These are phyloP conservation scores for Leucophenga maculata DNA, from an alignment of 2,888 invertebrate genomes.

Conservation along the genomic window DNA sequence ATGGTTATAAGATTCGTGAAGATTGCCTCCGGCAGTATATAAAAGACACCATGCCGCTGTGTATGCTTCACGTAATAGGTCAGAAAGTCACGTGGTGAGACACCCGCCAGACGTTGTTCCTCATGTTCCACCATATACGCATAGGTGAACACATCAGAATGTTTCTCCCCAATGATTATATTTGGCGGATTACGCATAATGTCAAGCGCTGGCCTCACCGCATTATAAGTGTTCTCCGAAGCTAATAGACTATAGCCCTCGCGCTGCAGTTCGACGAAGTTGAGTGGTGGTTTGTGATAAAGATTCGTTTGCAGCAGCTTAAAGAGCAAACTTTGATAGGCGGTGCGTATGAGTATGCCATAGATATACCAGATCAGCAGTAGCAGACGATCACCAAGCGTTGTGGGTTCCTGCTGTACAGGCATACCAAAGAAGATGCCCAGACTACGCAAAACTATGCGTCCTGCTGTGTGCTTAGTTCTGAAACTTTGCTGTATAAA, in stretches of 20 bases:
- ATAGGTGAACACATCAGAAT: slow-evolving; percentile 26
- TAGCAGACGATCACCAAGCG: slow-evolving; percentile 42
- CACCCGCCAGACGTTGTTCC: slow-evolving; percentile 30
- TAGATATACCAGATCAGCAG: slow-evolving; percentile 44
- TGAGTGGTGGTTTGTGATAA: slow-evolving; percentile 43
- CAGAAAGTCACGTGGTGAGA: slow-evolving; percentile 43
- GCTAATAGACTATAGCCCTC: slow-evolving; percentile 40
- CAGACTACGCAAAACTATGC: neutral
- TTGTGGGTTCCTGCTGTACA: slow-evolving; percentile 27
- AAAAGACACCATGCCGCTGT: slow-evolving; percentile 37
- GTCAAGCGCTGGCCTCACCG: slow-evolving; percentile 30
- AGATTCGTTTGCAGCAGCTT: slow-evolving; percentile 42
- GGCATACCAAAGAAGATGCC: slow-evolving; percentile 11
- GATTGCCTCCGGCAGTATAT: slow-evolving; percentile 45
- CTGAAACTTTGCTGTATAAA: too few relatives aligned
- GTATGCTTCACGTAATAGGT: slow-evolving; percentile 39
- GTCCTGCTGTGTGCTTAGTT: too few relatives aligned
- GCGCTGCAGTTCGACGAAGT: slow-evolving; percentile 36
- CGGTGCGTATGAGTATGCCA: slow-evolving; percentile 44
- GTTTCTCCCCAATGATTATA: slow-evolving; percentile 34
- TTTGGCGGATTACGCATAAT: slow-evolving; percentile 33
- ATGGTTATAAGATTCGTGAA: slow-evolving; percentile 49
- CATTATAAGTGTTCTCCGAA: slow-evolving; percentile 36
- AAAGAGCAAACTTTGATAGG: slow-evolving; percentile 49
- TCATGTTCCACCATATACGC: slow-evolving; percentile 17